These are phyloP conservation scores for Cheilosia impressa DNA, from an alignment of 2,888 invertebrate genomes.

Conservation along the genomic window DNA sequence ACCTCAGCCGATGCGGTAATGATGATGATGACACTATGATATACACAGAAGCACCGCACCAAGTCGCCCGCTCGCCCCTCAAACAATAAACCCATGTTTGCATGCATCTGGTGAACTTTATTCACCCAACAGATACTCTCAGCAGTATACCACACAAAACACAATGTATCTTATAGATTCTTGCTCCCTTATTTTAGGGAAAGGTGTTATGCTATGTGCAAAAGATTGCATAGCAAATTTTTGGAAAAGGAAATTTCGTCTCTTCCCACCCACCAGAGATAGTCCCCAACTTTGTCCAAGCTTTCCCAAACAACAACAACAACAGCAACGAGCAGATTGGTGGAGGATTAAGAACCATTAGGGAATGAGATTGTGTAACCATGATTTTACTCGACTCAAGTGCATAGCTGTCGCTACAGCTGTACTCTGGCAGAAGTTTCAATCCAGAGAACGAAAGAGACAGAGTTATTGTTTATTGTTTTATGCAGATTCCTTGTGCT, in stretches of 20 bases:
- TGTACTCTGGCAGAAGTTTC: not conserved
- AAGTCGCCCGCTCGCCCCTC: not conserved
- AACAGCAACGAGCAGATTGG: not conserved
- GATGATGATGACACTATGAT: slow-evolving; percentile 51
- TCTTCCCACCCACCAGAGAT: slow-evolving; percentile 3
- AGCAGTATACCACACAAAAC: not conserved
- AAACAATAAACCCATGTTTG: slow-evolving; percentile 20
- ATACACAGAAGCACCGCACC: not conserved
- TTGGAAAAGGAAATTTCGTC: slow-evolving; percentile 10
- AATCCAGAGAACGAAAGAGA: not conserved
- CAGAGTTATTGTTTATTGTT: slow-evolving; percentile 62
- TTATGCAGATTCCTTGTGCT: slow-evolving; percentile 64
- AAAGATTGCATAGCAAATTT: slow-evolving; percentile 54
- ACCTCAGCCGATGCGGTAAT: slow-evolving; percentile 14
- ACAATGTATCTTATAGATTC: slow-evolving; percentile 18
- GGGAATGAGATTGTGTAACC: slow-evolving; percentile 24
- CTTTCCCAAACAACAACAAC: slow-evolving; percentile 9
- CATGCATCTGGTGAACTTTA: slow-evolving; percentile 9
- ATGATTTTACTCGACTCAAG: slow-evolving; percentile 39
- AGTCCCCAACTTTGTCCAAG: slow-evolving; percentile 13
- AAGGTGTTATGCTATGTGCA: slow-evolving; percentile 43
- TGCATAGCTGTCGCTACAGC: slow-evolving; percentile 10
- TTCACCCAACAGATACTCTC: slow-evolving; percentile 12
- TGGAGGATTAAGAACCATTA: slow-evolving; percentile 22
- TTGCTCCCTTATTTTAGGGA: slow-evolving; percentile 24